phyloP scores from a whole-genome alignment of 2,113 vertebrate genomes.

The Zosterops japonicus region DNA sequence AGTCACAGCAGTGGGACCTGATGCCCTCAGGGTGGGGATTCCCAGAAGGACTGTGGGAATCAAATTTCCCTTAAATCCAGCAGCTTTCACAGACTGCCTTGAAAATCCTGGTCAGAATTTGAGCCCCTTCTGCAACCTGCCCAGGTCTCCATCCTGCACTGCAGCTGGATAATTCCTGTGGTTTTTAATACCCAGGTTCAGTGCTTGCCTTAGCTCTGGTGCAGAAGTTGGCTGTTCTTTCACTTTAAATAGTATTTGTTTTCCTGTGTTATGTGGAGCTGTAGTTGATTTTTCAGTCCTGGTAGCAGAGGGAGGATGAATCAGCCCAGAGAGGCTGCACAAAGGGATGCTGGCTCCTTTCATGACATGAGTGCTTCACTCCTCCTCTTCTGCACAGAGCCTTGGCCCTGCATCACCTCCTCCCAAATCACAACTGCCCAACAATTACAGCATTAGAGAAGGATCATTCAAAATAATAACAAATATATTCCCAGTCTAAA shows the following conservation, averaged over 20 bases:
- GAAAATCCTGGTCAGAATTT: not conserved
- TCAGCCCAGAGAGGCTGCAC: not conserved
- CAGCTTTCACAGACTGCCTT: not conserved
- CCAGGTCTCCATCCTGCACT: not conserved
- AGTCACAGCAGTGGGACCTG: not conserved
- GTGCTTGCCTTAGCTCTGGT: not conserved
- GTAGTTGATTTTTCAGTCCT: not conserved
- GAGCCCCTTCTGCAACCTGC: not conserved
- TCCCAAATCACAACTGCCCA: not conserved
- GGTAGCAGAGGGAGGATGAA: not conserved
- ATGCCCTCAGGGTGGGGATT: not conserved
- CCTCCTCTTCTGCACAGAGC: not conserved
- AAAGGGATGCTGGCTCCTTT: not conserved
- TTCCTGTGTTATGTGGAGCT: not conserved
- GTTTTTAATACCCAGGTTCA: not conserved
- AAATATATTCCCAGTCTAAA: not conserved
- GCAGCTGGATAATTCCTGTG: not conserved
- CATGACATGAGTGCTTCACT: not conserved
- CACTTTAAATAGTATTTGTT: not conserved
- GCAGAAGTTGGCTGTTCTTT: not conserved
- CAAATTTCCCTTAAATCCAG: not conserved
- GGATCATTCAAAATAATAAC: not conserved
- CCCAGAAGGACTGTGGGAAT: not conserved
- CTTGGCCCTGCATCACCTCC: not conserved
- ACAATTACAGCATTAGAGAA: not conserved